Evolutionary conservation across 1,140 invertebrate genomes (phyloP).

Genomic region (Sarcophaga bullata): DNA sequence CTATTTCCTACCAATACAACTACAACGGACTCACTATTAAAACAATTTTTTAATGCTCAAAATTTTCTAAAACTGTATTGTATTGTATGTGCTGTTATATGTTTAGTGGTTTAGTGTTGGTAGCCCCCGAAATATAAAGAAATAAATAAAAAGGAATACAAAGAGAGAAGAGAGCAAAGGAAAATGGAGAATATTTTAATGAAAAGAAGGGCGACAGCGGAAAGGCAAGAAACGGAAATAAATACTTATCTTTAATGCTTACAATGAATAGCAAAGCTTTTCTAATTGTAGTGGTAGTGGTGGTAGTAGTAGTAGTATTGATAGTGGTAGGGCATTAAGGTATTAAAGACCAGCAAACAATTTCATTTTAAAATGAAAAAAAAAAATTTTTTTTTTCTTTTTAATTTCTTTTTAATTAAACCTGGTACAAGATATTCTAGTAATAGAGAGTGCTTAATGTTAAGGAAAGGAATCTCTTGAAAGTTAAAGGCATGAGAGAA

Average conservation of each 20-base stretch:
- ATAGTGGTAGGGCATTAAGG: not conserved
- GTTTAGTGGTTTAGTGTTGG: constrained; percentile 21
- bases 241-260: constrained; percentile 4
- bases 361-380: no score
- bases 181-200: no score
- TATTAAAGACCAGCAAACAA: not conserved
- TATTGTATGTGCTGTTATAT: not conserved
- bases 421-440: no score
- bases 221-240: not conserved
- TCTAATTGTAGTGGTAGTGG: not conserved
- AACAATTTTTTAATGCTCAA: not conserved
- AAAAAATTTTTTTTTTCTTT: no score
- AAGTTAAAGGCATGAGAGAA: no score
- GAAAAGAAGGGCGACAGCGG: no score
- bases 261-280: not conserved
- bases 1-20: not conserved
- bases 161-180: no score
- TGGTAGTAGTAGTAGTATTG: not conserved
- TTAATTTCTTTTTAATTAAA: no score
- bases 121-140: not conserved
- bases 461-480: no score
- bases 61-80: constrained; percentile 17
- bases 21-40: not conserved
- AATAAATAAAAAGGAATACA: not conserved
- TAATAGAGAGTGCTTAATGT: no score